Conservation (phyloP, 2,113 vertebrate genomes). For the Vanacampus margaritifer region DNA sequence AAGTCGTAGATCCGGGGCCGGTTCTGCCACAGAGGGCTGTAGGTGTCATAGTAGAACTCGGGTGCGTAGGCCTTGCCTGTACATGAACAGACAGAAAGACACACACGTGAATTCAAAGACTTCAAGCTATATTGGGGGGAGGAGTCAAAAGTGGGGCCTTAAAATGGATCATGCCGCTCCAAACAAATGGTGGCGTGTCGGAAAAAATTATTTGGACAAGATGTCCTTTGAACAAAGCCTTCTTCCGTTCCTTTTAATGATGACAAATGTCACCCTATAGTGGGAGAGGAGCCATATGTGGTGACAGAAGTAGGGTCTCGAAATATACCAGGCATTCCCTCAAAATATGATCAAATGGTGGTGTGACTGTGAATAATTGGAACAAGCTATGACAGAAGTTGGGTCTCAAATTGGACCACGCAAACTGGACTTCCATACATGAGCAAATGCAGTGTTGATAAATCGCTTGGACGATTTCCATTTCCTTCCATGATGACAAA, state of each 20-base stretch:
- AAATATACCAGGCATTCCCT: neutral
- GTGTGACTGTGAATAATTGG: neutral
- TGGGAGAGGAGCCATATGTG: neutral
- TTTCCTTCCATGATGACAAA: no score
- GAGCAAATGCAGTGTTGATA: no score
- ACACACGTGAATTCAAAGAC: neutral
- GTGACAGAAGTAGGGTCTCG: neutral
- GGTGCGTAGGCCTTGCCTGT: conserved; percentile 91
- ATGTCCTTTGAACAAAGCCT: neutral
- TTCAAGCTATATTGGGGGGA: neutral
- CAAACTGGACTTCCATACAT: no score
- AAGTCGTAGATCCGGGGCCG: conserved; percentile 88
- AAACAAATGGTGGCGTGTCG: neutral
- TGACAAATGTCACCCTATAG: neutral
- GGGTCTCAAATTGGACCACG: no score
- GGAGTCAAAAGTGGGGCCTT: no score
- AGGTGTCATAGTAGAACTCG: conserved; percentile 97
- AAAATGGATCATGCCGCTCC: neutral
- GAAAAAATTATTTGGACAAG: neutral
- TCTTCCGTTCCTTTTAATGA: neutral
- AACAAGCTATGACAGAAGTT: neutral
- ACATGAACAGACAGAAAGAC: conserved; percentile 20
- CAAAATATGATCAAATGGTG: neutral
- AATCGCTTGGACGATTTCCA: no score
- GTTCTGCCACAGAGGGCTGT: conserved; percentile 95